These are phyloP conservation scores for Astropecten irregularis DNA, from an alignment of 53 echinoderm and acorn worm species.

Conservation along the genomic window DNA sequence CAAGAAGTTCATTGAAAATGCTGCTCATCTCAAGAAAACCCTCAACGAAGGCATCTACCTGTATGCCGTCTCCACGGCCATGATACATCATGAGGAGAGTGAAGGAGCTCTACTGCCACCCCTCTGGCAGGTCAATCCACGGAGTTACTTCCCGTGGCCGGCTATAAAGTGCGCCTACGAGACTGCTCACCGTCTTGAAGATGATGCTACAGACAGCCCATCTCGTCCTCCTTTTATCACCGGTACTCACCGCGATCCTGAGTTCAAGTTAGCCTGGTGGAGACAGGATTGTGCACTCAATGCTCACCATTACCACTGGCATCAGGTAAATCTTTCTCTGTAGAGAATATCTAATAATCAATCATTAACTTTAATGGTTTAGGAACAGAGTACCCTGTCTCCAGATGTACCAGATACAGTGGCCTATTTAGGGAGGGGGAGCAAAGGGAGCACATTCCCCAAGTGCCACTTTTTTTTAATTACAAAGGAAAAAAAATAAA, in stretches of 20 bases:
- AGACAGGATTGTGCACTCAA: conserved; percentile 59
- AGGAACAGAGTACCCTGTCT: too few species aligned
- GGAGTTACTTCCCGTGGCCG: conserved; percentile 27
- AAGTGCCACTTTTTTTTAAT: too few species aligned
- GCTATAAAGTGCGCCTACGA: conserved; percentile 15
- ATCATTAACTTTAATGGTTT: too few species aligned
- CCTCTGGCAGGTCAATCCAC: conserved; percentile 48
- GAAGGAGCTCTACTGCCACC: conserved; percentile 22
- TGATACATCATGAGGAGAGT: conserved; percentile 48
- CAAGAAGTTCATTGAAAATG: conserved; percentile 32
- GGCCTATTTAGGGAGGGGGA: too few species aligned
- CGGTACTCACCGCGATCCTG: conserved; percentile 51
- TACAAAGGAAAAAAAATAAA: too few species aligned
- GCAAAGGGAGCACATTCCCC: too few species aligned
- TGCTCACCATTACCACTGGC: conserved; percentile 66
- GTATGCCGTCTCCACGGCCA: conserved; percentile 55
- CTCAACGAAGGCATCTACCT: conserved; percentile 69
- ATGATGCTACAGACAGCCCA: neutral
- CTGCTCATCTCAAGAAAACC: neutral
- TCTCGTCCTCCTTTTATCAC: conserved; percentile 6
- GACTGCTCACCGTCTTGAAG: neutral
- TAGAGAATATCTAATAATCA: too few species aligned
- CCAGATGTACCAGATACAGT: too few species aligned
- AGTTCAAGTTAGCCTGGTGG: conserved; percentile 68
- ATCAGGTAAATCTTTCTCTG: conserved; percentile 49